Percentiles rank a stretch among this genome's conserved stretches.
Evolutionary conservation across 2,113 vertebrate genomes (phyloP).

Genomic region (Athene noctua): DNA sequence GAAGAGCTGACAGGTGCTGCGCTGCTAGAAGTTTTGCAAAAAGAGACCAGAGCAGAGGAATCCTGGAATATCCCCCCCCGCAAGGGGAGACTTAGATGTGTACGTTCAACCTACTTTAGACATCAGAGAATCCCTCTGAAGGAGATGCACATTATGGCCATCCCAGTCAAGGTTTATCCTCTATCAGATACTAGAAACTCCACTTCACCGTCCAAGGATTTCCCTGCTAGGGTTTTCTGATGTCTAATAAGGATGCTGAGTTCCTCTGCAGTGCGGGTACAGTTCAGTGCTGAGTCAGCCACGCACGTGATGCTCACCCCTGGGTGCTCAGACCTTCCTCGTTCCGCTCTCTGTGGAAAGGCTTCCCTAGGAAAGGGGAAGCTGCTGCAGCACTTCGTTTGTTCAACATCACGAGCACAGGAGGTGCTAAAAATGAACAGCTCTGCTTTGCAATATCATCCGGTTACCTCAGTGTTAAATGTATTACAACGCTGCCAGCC

Average conservation of each 20-base stretch:
- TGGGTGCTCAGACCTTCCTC: neutral
- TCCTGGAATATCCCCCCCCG: fast-evolving
- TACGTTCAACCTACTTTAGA: neutral
- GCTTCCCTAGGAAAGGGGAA: neutral
- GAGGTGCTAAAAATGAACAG: neutral
- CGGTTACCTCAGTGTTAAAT: neutral
- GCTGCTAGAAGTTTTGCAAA: neutral
- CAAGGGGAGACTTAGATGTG: too few species aligned
- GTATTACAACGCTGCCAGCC: too few species aligned
- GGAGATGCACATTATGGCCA: neutral
- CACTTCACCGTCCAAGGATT: neutral
- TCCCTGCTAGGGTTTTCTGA: neutral
- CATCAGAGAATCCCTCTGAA: neutral
- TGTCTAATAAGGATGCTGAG: neutral
- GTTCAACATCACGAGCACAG: neutral
- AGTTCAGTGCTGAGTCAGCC: neutral
- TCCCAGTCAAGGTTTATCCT: neutral
- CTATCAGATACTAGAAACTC: neutral
- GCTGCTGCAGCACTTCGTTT: neutral
- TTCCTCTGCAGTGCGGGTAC: neutral
- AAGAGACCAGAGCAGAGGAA: neutral
- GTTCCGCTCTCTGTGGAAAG: neutral
- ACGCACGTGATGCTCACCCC: neutral
- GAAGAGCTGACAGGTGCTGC: neutral
- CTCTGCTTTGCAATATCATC: neutral